These are phyloP conservation scores for Australoheros facetus DNA, from an alignment of 2,797 vertebrate genomes.

Conservation along the genomic window DNA sequence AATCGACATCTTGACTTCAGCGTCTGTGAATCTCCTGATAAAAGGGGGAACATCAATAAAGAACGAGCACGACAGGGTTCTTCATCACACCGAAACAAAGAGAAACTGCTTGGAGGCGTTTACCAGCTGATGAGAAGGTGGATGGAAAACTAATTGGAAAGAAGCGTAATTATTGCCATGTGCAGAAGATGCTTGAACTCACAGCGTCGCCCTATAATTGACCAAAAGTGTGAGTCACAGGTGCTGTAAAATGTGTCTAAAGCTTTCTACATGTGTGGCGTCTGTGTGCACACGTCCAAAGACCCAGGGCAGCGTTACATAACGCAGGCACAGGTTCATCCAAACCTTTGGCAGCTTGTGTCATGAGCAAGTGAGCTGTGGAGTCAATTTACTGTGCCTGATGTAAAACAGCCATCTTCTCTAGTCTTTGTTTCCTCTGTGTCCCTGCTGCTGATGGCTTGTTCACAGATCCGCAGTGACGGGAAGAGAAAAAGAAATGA, in stretches of 20 bases:
- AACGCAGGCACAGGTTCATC: background rate
- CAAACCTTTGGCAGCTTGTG: background rate
- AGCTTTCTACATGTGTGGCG: background rate
- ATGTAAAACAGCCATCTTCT: background rate
- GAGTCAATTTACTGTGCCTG: background rate
- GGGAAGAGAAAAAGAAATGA: slow-evolving; percentile 11
- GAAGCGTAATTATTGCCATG: background rate
- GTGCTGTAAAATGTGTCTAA: background rate
- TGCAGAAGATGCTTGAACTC: background rate
- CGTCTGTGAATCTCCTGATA: slow-evolving; percentile 19
- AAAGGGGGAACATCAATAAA: fast-evolving
- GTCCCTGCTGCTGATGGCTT: background rate
- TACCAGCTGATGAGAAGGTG: background rate
- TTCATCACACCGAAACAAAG: background rate
- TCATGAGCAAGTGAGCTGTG: background rate
- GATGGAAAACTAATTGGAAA: background rate
- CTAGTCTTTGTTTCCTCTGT: background rate
- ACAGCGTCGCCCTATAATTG: background rate
- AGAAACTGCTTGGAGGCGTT: background rate
- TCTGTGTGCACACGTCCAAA: background rate
- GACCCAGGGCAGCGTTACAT: background rate
- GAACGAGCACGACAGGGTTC: background rate
- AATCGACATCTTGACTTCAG: slow-evolving; percentile 32
- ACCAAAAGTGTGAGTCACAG: background rate
- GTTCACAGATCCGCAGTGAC: slow-evolving; percentile 7